A percentile compares a stretch with the other conserved stretches of the same genome.
Conservation (phyloP, 2,113 vertebrate species). For the Tiliqua scincoides region DNA sequence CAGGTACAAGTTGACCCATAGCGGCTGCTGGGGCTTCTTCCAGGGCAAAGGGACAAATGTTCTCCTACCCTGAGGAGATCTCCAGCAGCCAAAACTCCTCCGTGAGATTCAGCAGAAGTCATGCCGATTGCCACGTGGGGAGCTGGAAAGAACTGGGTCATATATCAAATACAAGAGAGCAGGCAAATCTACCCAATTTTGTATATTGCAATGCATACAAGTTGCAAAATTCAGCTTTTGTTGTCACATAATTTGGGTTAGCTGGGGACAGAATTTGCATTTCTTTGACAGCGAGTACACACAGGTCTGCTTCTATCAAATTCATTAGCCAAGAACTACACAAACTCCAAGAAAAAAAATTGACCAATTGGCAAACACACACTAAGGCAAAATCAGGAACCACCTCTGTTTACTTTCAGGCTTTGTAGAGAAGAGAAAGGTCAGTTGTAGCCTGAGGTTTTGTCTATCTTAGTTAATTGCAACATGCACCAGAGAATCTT, state of each 20-base stretch:
- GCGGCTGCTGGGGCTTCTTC: too few species aligned
- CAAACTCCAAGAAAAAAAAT: background rate
- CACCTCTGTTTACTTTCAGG: background rate
- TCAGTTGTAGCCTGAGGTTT: background rate
- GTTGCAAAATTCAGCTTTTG: background rate
- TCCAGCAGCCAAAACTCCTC: too few species aligned
- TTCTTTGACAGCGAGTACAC: background rate
- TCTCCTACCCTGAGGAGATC: too few species aligned
- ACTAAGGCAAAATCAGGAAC: background rate
- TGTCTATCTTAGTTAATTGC: slow-evolving; percentile 6
- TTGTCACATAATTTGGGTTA: background rate
- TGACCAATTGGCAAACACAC: background rate
- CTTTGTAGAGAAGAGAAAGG: background rate
- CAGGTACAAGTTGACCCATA: too few species aligned
- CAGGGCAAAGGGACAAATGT: too few species aligned
- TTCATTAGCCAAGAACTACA: background rate
- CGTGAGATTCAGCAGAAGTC: too few species aligned
- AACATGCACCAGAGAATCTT: background rate
- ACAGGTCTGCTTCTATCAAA: background rate
- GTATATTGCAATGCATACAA: too few species aligned
- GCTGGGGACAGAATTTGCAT: background rate
- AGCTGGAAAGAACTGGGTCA: background rate
- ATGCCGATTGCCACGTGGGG: too few species aligned
- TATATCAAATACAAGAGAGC: background rate
- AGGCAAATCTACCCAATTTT: background rate